These are phyloP conservation scores for Dusona sp. DNA, from an alignment of 2,888 invertebrate genomes.

Conservation along the genomic window DNA sequence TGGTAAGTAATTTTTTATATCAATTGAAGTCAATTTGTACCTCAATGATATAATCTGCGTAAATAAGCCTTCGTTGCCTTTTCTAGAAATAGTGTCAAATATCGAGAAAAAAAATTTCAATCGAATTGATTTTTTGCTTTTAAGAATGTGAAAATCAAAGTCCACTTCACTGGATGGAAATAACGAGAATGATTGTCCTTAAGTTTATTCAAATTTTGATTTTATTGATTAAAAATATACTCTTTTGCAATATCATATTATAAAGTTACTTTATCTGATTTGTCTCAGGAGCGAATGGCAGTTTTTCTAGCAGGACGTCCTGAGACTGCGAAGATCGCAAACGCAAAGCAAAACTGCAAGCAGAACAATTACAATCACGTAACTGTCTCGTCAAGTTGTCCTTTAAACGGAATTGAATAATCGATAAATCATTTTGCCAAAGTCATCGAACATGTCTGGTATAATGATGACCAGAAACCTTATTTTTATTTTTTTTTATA, in stretches of 20 bases:
- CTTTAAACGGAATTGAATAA: conserved; percentile 81
- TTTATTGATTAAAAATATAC: too few species aligned
- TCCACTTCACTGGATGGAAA: neutral
- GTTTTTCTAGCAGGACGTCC: conserved; percentile 89
- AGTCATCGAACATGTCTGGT: neutral
- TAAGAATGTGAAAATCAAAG: neutral
- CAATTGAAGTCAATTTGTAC: neutral
- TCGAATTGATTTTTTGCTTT: neutral
- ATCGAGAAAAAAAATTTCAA: neutral
- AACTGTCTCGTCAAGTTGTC: conserved; percentile 72
- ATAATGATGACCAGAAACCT: neutral
- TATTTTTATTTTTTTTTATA: neutral
- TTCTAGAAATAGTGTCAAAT: neutral
- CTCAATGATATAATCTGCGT: neutral
- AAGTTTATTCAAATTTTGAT: too few species aligned
- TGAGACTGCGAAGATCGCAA: conserved; percentile 87
- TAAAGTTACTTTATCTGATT: neutral
- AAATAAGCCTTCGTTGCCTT: neutral
- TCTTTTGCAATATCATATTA: conserved; percentile 22
- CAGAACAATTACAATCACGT: conserved; percentile 83
- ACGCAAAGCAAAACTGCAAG: conserved; percentile 84
- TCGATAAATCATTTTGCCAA: neutral
- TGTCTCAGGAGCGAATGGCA: conserved; percentile 88
- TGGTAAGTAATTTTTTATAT: conserved; percentile 76
- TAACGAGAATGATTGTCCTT: too few species aligned